Percentiles rank a stretch among this genome's conserved stretches.
phyloP scores from a whole-genome alignment of 2,888 invertebrate species.

The Parelbella ahira region DNA sequence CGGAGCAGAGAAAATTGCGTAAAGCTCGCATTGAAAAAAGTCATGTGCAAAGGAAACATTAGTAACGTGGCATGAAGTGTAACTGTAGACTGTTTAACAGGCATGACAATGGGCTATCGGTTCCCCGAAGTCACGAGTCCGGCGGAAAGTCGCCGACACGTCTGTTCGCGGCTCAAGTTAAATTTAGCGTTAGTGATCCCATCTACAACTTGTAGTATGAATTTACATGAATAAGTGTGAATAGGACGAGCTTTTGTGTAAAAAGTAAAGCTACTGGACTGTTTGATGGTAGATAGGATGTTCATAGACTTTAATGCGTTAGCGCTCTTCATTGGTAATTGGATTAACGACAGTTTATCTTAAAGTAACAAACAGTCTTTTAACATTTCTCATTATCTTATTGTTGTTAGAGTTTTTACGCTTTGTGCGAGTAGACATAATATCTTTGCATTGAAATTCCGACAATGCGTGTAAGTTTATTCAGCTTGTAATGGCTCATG shows the following conservation, averaged over 20 bases:
- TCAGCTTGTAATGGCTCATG: no score
- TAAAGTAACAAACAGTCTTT: constrained; percentile 17
- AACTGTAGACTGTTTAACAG: constrained; percentile 71
- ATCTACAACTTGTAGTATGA: constrained; percentile 42
- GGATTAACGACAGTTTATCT: constrained; percentile 9
- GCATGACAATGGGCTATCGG: constrained; percentile 73
- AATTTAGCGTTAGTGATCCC: constrained; percentile 77
- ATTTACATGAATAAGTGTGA: constrained; percentile 13
- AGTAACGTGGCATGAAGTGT: constrained; percentile 60
- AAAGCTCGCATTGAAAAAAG: constrained; percentile 23
- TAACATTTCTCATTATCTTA: no score
- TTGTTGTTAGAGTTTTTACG: no score
- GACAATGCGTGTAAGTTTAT: no score
- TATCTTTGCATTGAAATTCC: no score
- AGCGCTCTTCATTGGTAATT: constrained; percentile 11
- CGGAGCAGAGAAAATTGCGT: constrained; percentile 11
- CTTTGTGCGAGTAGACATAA: no score
- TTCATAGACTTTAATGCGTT: constrained; percentile 7
- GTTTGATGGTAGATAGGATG: constrained; percentile 25
- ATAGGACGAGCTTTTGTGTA: constrained; percentile 37
- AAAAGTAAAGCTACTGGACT: constrained; percentile 54
- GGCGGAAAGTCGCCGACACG: constrained; percentile 51
- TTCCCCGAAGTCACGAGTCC: constrained; percentile 59
- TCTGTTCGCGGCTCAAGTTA: constrained; percentile 54
- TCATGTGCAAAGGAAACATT: constrained; percentile 51